Evolutionary conservation across 2,797 vertebrate species (phyloP), one percentile per base, ranked within the genome.

Genomic region (Centropyge bicolor): DNA sequence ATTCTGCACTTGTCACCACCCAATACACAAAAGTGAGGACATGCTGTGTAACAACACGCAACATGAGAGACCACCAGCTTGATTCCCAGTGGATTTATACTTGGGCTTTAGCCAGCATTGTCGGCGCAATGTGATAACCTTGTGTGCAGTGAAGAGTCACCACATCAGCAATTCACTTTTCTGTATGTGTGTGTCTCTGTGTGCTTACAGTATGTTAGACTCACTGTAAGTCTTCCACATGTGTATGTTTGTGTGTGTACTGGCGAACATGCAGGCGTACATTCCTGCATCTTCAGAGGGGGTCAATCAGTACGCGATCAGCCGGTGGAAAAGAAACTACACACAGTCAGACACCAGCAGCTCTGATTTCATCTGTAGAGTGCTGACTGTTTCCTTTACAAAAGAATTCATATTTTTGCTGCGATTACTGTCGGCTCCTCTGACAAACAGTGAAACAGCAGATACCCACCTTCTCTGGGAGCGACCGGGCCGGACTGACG

Each of bases 401-500:
- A 20, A 70, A 75, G 4, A 88, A 83, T 81, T 81, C 11, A 24
- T 76, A 68, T 76, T 83, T 69, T 68, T 70, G 36, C 79, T 68
- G 56, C 6, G 5, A 43, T 60, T 70, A 49, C 76, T 22, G 65
- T 74, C 82, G 11, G 70, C 40, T 62, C 36, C 22, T 77, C 43
- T 66, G 40, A 52, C n/a, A 45, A 69, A 59, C 70, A 60, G 45
- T 20, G 49, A 66, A 76, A 54, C 60, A 45, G 49, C 38, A 61
- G 74, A 78, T 5, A 79, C 93, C 40, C 70, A 92, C 94, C 92
- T 80, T 91, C 66, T 96, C 96, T 17, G 92, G 84, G 36, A 94
- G 86, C 5, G 94, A 91, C 68, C 94, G 89, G 80, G 93, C 94
- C 0, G 94, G 92, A 92, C 96, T 98, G 94, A 97, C 94, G 92